Conservation (phyloP, 2,113 vertebrate species). For the Neomonachus schauinslandi region DNA sequence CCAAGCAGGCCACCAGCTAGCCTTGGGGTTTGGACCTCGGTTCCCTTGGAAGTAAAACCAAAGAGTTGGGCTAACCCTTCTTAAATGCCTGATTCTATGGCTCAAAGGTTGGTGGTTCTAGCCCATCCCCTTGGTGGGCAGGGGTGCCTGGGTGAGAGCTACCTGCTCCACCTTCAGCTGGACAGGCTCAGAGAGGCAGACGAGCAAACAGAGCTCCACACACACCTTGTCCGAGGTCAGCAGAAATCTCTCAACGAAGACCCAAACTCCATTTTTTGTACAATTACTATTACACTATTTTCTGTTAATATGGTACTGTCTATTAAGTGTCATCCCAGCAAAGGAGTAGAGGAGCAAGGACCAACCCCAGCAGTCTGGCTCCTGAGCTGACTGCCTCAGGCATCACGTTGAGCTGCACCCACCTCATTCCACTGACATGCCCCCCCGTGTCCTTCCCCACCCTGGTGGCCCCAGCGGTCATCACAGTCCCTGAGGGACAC, state of each 20-base stretch:
- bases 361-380: not conserved
- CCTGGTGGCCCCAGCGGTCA: not conserved
- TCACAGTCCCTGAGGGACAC: not conserved
- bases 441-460: not conserved
- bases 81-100: not conserved
- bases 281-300: not conserved
- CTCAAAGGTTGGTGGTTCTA: too few relatives aligned
- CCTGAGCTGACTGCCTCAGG: not conserved
- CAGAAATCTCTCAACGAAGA: not conserved
- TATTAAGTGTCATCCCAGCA: not conserved
- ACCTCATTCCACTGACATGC: not conserved
- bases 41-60: not conserved
- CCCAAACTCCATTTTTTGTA: not conserved
- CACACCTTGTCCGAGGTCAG: not conserved
- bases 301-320: not conserved
- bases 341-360: not conserved
- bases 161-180: not conserved
- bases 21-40: not conserved
- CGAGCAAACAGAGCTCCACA: not conserved
- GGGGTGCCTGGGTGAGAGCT: not conserved
- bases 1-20: not conserved
- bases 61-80: not conserved
- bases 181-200: not conserved
- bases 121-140: not conserved
- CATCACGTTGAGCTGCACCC: fast-evolving